A percentile compares a stretch with the other conserved stretches of the same genome.
phyloP scores from a whole-genome alignment of 92 coral and sea anemone species.

The Siderastrea radians region DNA sequence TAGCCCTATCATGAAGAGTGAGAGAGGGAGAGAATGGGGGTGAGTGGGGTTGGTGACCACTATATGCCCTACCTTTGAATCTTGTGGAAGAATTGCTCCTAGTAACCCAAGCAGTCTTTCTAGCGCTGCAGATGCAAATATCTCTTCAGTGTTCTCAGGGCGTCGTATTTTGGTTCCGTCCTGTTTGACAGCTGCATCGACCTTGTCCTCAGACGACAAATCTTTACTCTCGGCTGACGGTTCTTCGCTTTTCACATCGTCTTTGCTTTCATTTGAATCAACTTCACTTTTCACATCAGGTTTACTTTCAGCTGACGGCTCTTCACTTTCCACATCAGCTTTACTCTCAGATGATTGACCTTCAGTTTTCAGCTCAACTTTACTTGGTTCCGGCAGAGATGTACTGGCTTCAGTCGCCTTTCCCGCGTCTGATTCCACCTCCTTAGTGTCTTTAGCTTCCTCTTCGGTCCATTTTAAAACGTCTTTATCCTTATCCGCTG shows the following conservation, averaged over 20 bases:
- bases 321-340: not conserved
- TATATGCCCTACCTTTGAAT: conserved; percentile 80
- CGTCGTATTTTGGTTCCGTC: conserved; percentile 5
- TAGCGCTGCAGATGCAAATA: conserved; percentile 83
- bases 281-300: not conserved
- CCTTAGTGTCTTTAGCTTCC: conserved; percentile 10
- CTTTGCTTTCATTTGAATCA: not conserved
- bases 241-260: not conserved
- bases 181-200: not conserved
- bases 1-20: too few relatives aligned
- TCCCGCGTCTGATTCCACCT: not conserved
- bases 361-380: not conserved
- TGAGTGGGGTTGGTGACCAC: too few relatives aligned
- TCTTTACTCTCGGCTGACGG: not conserved
- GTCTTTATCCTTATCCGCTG: not conserved
- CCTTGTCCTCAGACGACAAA: not conserved
- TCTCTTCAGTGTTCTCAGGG: conserved; percentile 76
- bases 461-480: not conserved
- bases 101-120: conserved; percentile 92
- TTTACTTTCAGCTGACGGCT: not conserved
- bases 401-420: not conserved
- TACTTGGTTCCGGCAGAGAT: not conserved
- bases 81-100: conserved; percentile 94
- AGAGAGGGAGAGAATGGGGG: too few relatives aligned
- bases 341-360: not conserved